A percentile compares a stretch with the other conserved stretches of the same genome.
phyloP scores from a whole-genome alignment of 2,888 invertebrate genomes.

The Andrena flavipes region DNA sequence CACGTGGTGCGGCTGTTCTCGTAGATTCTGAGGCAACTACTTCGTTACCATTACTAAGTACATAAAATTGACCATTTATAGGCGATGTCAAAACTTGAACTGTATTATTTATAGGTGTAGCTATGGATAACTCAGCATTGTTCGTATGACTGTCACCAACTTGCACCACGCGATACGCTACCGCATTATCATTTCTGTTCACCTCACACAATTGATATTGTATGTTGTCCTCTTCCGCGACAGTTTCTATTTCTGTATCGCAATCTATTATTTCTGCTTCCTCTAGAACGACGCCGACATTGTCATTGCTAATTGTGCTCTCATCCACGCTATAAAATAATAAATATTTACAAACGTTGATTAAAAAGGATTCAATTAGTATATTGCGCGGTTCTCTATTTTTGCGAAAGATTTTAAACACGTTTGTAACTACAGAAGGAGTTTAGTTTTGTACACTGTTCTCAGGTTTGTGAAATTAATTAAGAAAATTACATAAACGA shows the following conservation, averaged over 20 bases:
- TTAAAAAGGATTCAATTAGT: background rate
- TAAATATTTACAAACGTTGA: background rate
- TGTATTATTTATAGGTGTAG: constrained; percentile 75
- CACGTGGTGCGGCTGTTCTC: constrained; percentile 86
- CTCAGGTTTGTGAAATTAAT: background rate
- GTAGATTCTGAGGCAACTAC: constrained; percentile 87
- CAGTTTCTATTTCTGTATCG: constrained; percentile 65
- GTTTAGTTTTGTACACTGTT: background rate
- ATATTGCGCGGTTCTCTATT: background rate
- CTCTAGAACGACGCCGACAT: constrained; percentile 69
- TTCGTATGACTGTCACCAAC: constrained; percentile 85
- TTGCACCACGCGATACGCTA: constrained; percentile 91
- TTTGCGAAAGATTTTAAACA: background rate
- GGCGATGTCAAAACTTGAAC: constrained; percentile 87
- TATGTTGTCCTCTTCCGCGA: constrained; percentile 69
- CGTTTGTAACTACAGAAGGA: background rate
- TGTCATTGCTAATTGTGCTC: constrained; percentile 60
- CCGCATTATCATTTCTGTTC: constrained; percentile 81
- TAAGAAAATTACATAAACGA: background rate
- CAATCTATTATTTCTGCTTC: constrained; percentile 74
- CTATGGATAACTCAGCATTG: constrained; percentile 84
- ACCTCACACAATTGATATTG: constrained; percentile 72
- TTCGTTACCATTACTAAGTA: constrained; percentile 91
- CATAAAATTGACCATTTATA: constrained; percentile 89
- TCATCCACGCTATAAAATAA: constrained; percentile 64